Base-by-base conservation (phyloP, 2,797 vertebrate genomes). In the Vespertilio murinus region DNA sequence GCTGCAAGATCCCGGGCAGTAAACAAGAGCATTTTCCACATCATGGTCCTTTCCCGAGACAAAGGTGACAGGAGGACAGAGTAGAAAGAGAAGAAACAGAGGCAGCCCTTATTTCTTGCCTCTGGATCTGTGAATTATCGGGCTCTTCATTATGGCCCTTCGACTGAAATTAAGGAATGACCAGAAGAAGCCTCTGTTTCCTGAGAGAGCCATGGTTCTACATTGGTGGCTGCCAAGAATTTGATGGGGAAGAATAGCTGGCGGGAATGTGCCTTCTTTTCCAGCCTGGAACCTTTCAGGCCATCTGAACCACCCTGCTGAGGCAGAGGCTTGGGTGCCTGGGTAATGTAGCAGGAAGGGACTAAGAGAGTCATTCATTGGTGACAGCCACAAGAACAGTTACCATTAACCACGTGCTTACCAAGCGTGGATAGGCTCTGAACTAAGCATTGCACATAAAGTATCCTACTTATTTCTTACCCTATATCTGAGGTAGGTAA, bases 211-310 rank as follows among this genome's bases (percentile, higher is more conserved):
- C 96, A 96, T 96, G 96, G 94, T 40, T 96, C 88, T 78, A 23
- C 22, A 69, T 22, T 90, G 82, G 82, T 61, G 35, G 35, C 17
- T 90, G 96, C 96, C 97, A 97, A 97, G 96, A 94, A 97, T 97
- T 56, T 13, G 16, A 90, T 22, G 20, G 74, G 59, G 25, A 81
- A 83, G 92, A 93, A 94, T 88, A 90, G 84, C 42, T 28, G 23
- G 87, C 82, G 89, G 65, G 89, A 91, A 96, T 2, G 12, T 0
- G 28, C 59, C 85, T 94, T 82, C 59, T 64, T 61, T 85, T 67
- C 73, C 33, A 25, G 22, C 59, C 70, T 79, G 64, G 54, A 52
- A 38, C 54, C 59, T 49, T 7, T 0, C 86, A 94, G 64, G 52
- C 18, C 40, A 20, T 30, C 78, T 56, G 91, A 92, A 69, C 49